Percentiles rank a stretch among this genome's conserved stretches.
Evolutionary conservation across 1,140 invertebrate genomes (phyloP).

Genomic region (Homarus americanus): DNA sequence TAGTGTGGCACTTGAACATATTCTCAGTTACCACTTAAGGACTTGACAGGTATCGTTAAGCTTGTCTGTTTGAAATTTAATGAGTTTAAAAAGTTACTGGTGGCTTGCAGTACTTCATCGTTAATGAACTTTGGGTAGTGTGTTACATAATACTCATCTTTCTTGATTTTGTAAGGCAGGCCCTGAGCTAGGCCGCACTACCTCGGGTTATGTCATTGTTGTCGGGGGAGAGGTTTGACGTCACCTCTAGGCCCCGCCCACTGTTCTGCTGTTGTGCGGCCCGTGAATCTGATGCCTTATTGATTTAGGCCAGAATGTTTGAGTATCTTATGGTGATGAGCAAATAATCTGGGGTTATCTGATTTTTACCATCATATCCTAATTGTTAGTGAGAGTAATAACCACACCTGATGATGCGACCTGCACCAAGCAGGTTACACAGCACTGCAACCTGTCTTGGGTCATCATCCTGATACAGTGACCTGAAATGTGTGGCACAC

Average conservation of each 20-base stretch:
- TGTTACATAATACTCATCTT: not conserved
- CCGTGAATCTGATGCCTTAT: slow-evolving; percentile 35
- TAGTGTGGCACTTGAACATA: not conserved
- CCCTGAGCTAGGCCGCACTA: not conserved
- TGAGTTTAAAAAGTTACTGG: not conserved
- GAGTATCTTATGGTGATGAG: slow-evolving; percentile 1
- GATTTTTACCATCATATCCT: too few relatives aligned
- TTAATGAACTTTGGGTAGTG: not conserved
- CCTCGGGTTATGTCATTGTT: not conserved
- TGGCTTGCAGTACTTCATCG: not conserved
- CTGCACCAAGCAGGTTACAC: too few relatives aligned
- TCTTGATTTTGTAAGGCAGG: not conserved
- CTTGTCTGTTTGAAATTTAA: not conserved
- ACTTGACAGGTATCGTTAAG: not conserved
- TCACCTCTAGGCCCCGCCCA: not conserved
- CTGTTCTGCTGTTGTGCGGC: slow-evolving; percentile 8
- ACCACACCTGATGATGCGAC: too few relatives aligned
- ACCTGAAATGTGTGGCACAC: too few relatives aligned
- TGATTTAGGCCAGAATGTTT: slow-evolving; percentile 10
- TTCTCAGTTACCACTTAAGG: not conserved
- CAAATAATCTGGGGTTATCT: not conserved
- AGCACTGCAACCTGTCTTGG: too few relatives aligned
- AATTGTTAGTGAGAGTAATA: too few relatives aligned
- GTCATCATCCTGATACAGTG: too few relatives aligned
- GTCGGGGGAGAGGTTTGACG: not conserved